These are phyloP conservation scores for Stigmatopora argus DNA, from an alignment of 2,113 vertebrate species.

Conservation along the genomic window DNA sequence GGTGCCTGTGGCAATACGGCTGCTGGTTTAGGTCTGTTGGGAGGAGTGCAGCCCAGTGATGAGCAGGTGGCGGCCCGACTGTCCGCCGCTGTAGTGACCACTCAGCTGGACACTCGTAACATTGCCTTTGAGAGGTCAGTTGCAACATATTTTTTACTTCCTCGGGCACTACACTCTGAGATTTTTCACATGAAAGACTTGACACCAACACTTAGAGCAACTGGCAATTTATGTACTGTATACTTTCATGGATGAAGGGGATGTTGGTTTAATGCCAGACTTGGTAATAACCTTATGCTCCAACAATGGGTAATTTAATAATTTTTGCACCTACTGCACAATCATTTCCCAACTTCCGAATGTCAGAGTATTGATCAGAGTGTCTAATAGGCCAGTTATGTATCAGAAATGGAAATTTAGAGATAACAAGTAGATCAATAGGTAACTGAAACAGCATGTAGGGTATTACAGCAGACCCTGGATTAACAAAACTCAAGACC, in stretches of 20 bases:
- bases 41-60: constrained; percentile 84
- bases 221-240: background rate
- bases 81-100: constrained; percentile 86
- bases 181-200: background rate
- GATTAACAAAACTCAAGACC: background rate
- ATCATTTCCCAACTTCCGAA: background rate
- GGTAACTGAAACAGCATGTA: background rate
- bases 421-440: background rate
- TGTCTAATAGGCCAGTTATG: background rate
- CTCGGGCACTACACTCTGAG: background rate
- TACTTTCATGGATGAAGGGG: background rate
- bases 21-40: constrained; percentile 74
- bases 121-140: constrained; percentile 93
- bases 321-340: background rate
- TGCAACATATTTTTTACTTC: background rate
- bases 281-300: background rate
- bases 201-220: background rate
- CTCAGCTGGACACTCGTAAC: constrained; percentile 94
- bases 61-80: constrained; percentile 92
- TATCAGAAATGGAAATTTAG: background rate
- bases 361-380: background rate
- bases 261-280: background rate
- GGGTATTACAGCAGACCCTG: background rate
- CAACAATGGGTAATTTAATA: background rate
- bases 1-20: constrained; percentile 41